Percentiles rank a stretch among this genome's conserved stretches.
Evolutionary conservation across 2,797 vertebrate genomes (phyloP).

Genomic region (Emydoidea blandingii): DNA sequence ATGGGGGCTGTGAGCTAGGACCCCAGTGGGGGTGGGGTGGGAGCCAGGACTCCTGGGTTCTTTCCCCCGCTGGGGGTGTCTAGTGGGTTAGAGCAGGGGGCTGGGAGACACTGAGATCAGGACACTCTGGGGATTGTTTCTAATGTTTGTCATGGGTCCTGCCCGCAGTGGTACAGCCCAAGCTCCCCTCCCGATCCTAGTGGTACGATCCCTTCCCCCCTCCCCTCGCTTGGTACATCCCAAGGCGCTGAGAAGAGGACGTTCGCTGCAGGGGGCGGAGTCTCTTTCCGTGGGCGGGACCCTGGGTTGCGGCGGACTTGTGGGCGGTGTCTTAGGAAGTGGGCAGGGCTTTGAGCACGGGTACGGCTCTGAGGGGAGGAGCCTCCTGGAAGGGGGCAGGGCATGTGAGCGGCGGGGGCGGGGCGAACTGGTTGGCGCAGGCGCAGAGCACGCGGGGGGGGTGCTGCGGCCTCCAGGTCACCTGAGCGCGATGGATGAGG

Average conservation of each 20-base stretch:
- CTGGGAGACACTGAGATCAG: too few species aligned
- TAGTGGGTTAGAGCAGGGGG: too few species aligned
- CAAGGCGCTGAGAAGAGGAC: too few species aligned
- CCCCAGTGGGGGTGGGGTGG: too few species aligned
- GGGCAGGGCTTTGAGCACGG: not conserved
- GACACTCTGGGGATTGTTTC: not conserved
- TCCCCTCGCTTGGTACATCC: not conserved
- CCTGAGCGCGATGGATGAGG: not conserved
- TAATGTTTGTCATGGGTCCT: not conserved
- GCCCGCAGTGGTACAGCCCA: not conserved
- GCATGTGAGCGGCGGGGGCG: not conserved
- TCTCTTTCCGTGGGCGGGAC: not conserved
- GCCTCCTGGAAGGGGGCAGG: rapidly evolving
- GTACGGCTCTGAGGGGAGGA: not conserved
- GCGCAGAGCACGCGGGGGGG: not conserved
- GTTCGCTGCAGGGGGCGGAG: not conserved
- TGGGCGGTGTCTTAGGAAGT: too few species aligned
- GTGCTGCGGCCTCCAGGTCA: conserved; percentile 8
- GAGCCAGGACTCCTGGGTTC: too few species aligned
- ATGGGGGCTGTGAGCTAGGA: too few species aligned
- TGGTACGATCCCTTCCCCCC: not conserved
- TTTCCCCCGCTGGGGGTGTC: too few species aligned
- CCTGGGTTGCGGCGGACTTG: too few species aligned
- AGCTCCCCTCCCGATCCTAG: not conserved
- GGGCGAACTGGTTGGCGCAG: not conserved